Base-by-base conservation (phyloP, 2,888 invertebrate genomes). In the Thecophora atra region DNA sequence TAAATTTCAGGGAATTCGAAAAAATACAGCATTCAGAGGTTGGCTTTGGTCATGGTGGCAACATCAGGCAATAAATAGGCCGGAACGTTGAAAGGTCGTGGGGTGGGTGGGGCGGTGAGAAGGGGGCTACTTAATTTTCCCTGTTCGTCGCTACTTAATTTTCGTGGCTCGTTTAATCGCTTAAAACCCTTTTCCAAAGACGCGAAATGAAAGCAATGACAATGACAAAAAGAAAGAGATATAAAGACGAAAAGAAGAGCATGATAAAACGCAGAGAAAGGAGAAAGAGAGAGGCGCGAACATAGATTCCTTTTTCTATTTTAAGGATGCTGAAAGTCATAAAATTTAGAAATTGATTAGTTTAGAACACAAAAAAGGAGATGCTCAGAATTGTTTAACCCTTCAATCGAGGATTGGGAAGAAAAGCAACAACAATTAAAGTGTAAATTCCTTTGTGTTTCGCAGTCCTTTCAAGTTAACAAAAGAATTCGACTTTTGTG, bases 281-380 rank as follows among this genome's bases (percentile, higher is more conserved):
- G 37, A 2, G 37, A 37, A 11, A 37, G 37, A 37, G 37, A 37
- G 37, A 37, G 37, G 7, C 37, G 11, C 37, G 11, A 11, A 37
- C 37, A 37, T 1, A 37, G 37, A 37, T 37, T 37, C 37, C 37
- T n/a, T n/a, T n/a, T n/a, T n/a, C n/a, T 37, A 37, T 11, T 37
- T 6, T 37, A 37, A 37, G 11, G 37, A 37, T 0, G 37, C 6
- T 81, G 47, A n/a, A 11, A 47, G 47, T 47, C n/a, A 2, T 47
- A 47, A 47, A 47, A 47, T 47, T 47, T 15, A 15, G 47, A n/a
- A 81, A 81, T 81, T 82, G 82, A 81, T 76, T 77, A 60, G 67
- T 69, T n/a, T 28, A 24, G n/a, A 28, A 11, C 15, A 28, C 54
- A 30, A 2, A 11, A n/a, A 15, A 17, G 30, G 30, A 42, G 15